Base-by-base conservation (phyloP, 1,140 invertebrate species). In the Diachasmimorpha longicaudata region DNA sequence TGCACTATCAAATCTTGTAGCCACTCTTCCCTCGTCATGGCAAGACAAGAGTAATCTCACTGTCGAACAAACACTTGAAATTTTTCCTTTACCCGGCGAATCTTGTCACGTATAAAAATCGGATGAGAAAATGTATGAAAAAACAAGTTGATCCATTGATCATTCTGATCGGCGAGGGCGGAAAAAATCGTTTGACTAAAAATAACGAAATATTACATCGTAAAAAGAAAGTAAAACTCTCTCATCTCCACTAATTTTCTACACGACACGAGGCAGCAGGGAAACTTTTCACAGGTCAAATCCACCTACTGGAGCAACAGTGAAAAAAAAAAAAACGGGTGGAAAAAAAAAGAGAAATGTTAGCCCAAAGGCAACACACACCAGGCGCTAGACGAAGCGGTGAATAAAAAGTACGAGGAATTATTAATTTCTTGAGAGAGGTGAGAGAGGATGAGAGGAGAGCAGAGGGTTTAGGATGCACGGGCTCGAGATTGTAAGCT, bases 31-130 rank as follows among this genome's bases (percentile, higher is more conserved):
- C 70, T 68, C 46, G 69, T 73, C 74, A 68, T 63, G 48, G 48
- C 46, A 69, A 75, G 73, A 74, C 46, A 69, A 75, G 73, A 74
- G 74, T 74, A 78, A 78, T 78, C 77, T 78, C 77, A 74, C 74
- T 70, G 76, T 70, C 71, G 77, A 76, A 76, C 71, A 76, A 78
- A 78, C 74, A 78, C 77, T 76, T 74, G 74, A 63, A 78, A 70
- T 71, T 14, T 78, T n/a, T n/a, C n/a, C n/a, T 52, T 75, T 63
- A 44, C 16, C 48, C 46, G 31, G 25, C 70, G 25, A 71, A 72
- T 76, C 63, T 55, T 39, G 74, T 48, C 52, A 39, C 10, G 36
- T 36, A 6, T 6, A 39, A 66, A 66, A 6, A 14, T 14, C 21
- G 14, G 6, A 16, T 8, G 16, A 25, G 23, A 63, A 63, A 63